Evolutionary conservation across 2,797 vertebrate genomes (phyloP), one percentile per base, ranked within the genome.

Genomic region (Myotis planiceps): DNA sequence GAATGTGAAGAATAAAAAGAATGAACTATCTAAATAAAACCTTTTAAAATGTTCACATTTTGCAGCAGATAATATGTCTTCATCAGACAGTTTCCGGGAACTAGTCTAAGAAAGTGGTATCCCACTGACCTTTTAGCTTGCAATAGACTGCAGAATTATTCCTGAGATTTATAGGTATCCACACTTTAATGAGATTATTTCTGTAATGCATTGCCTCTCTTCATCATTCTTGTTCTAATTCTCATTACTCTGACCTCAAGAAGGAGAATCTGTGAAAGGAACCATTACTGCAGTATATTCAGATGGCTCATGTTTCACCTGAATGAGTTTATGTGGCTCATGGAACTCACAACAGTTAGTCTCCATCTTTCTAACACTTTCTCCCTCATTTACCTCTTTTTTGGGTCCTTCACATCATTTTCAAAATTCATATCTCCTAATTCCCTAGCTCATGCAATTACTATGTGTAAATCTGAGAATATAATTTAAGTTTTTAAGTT

Each of bases 151-250:
- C 12, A 84, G 79, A 97, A 97, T 93, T 96, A 60, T 96, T 51
- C 72, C 82, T 25, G 94, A 97, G 66, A 97, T 96, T 95, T 93
- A 95, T 80, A 53, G 13, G 66, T 5, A 94, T 72, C 68, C 91
- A 82, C 97, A 92, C 3, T 95, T 96, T 92, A 95, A 96, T 90
- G 55, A 19, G 66, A 83, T 96, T 97, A 89, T 96, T 98, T 96
- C 81, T 95, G 42, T 47, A 97, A 96, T 82, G 81, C 29, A 86
- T 14, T 71, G 49, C 39, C 49, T 97, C 76, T 84, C n/a, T 79
- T 97, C 9, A 92, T 94, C 49, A 89, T 79, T 90, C n/a, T 95
- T 96, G 87, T 95, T 90, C 58, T 93, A 96, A 84, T 95, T 97
- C 21, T 96, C 27, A 69, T 97, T 95, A 92, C 94, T 96, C 78